Evolutionary conservation across 2,888 invertebrate species (phyloP).

Genomic region (Monoplex corrugatus): DNA sequence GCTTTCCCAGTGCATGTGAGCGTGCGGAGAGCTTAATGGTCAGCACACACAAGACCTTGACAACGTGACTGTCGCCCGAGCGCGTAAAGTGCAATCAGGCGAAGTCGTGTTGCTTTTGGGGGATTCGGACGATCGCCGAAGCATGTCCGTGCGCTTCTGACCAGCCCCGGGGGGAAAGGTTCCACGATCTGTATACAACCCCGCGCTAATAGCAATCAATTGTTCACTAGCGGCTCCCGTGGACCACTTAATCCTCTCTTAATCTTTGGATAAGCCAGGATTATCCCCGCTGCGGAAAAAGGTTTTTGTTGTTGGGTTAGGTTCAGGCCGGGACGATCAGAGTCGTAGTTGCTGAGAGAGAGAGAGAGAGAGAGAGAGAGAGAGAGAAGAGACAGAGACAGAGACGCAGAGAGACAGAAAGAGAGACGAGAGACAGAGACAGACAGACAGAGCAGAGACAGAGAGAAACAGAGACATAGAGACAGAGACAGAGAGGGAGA

Average conservation of each 20-base stretch:
- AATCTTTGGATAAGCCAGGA: conserved; percentile 9
- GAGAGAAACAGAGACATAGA: too few relatives aligned
- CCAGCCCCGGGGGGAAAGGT: not conserved
- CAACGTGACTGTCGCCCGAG: too few relatives aligned
- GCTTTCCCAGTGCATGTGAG: too few relatives aligned
- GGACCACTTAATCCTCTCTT: conserved; percentile 7
- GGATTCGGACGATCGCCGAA: not conserved
- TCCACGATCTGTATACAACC: conserved; percentile 22
- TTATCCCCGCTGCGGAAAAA: conserved; percentile 5
- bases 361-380: too few relatives aligned
- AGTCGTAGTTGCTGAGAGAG: not conserved
- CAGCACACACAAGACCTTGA: too few relatives aligned
- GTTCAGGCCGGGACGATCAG: not conserved
- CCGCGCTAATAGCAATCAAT: conserved; percentile 44
- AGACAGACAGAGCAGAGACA: not conserved
- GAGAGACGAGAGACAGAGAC: not conserved
- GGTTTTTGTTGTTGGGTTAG: not conserved
- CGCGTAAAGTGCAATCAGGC: conserved; percentile 13
- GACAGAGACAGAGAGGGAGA: not conserved
- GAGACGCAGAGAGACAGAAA: not conserved
- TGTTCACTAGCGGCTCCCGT: not conserved
- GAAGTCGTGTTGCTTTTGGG: conserved; percentile 15
- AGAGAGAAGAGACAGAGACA: not conserved
- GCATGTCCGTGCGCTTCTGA: not conserved
- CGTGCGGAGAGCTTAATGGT: not conserved